These are phyloP conservation scores for Stichodactyla mertensii DNA, from an alignment of 64 coral and sea anemone species.

Conservation along the genomic window DNA sequence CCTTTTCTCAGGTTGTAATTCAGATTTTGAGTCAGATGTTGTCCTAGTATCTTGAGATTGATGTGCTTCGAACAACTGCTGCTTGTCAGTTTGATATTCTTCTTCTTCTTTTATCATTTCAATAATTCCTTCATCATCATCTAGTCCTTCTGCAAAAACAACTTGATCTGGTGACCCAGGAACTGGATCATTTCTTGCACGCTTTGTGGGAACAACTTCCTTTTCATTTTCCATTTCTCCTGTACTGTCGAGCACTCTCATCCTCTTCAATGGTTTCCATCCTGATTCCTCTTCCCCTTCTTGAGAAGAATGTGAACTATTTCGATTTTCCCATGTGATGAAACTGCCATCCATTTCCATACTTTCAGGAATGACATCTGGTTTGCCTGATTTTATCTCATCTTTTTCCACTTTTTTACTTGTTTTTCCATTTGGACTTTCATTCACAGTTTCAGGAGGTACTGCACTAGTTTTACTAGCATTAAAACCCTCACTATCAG, in stretches of 20 bases:
- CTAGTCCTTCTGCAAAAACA: not conserved
- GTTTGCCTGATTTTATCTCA: not conserved
- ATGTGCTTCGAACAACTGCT: not conserved
- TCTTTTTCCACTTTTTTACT: not conserved
- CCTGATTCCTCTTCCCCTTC: not conserved
- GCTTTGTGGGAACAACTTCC: not conserved
- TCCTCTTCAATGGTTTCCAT: not conserved
- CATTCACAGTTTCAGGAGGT: not conserved
- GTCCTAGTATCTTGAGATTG: not conserved
- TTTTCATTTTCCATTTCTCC: not conserved
- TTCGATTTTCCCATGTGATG: not conserved
- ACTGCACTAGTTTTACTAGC: not conserved
- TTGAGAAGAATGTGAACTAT: not conserved
- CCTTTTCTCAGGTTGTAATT: not conserved
- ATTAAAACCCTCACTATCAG: not conserved
- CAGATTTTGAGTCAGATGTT: not conserved
- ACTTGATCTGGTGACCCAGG: not conserved
- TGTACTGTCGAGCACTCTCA: not conserved
- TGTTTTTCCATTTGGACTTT: not conserved
- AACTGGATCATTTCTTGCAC: not conserved
- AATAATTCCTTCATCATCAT: not conserved
- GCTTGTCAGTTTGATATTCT: not conserved
- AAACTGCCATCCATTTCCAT: conserved; percentile 3
- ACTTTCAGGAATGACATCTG: not conserved
- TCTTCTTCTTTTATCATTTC: not conserved